Base-by-base conservation (phyloP, 1,140 invertebrate genomes). In the Heliconius hermathena region DNA sequence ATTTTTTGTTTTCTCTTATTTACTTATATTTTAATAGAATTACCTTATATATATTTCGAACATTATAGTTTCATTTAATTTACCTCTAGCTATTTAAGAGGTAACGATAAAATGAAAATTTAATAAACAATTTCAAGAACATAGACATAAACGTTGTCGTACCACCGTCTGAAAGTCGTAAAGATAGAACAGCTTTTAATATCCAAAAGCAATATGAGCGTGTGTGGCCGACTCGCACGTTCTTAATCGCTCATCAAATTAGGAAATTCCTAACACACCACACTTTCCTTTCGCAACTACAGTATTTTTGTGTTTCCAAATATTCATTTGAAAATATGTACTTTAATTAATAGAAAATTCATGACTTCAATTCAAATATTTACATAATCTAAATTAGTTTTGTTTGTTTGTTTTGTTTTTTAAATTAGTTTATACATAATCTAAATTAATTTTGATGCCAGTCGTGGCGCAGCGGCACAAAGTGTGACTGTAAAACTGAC, bases 201-300 rank as follows among this genome's bases (percentile, higher is more conserved):
- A 82, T 84, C 81, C 72, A 87, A 83, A 84, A 80, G 73, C 79
- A 76, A 74, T 84, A 86, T 83, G 82, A 81, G 79, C 77, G 88
- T 87, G 87, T 89, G 87, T 87, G 88, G 84, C 87, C 86, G 74
- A 78, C 90, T 91, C 90, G 88, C 88, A 91, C 89, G 92, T 82
- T 91, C 92, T 86, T 93, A 93, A 93, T 92, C 90, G 91, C 87
- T 86, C 70, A 84, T 85, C 79, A 85, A 89, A 90, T 93, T 94
- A 93, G 88, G 86, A 82, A 88, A 83, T 85, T 82, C 81, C 83
- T 66, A 66, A 18, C 60, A 83, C 79, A 76, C 79, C 84, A 80
- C 82, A 85, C 87, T 89, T 90, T 88, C 60, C 22, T 66, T 66
- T 66, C 87, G 87, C 85, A 87, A 88, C 88, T 85, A 86, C 84